Conservation (phyloP, 1,140 invertebrate genomes). For the Cydia amplana region DNA sequence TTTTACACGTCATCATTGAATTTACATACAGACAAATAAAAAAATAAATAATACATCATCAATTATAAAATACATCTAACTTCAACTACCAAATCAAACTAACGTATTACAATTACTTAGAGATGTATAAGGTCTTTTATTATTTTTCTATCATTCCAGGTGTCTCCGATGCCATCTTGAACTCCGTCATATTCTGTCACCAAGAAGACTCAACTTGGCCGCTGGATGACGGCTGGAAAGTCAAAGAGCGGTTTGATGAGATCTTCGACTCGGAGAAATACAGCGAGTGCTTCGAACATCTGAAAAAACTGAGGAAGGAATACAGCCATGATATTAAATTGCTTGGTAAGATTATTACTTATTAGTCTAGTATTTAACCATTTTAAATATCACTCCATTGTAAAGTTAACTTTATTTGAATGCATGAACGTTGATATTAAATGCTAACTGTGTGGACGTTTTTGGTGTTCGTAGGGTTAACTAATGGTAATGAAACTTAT, state of each 20-base stretch:
- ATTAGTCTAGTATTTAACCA: neutral
- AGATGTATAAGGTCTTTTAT: too few relatives aligned
- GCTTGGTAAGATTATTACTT: constrained; percentile 60
- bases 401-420: too few relatives aligned
- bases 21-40: too few relatives aligned
- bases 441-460: too few relatives aligned
- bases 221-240: constrained; percentile 93
- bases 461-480: neutral
- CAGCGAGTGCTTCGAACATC: constrained; percentile 93
- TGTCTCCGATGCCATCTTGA: constrained; percentile 96
- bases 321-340: constrained; percentile 76
- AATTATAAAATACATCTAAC: too few relatives aligned
- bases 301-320: constrained; percentile 87
- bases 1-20: too few relatives aligned
- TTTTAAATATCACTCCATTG: too few relatives aligned
- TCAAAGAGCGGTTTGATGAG: constrained; percentile 98
- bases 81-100: too few relatives aligned
- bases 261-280: constrained; percentile 98
- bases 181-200: constrained; percentile 99
- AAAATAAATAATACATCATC: too few relatives aligned
- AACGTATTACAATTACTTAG: too few relatives aligned
- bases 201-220: constrained; percentile 99
- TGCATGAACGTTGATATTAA: too few relatives aligned
- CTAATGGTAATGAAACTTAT: neutral
- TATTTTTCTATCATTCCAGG: constrained; percentile 50